A percentile compares a stretch with the other conserved stretches of the same genome.
Evolutionary conservation across 2,888 invertebrate genomes (phyloP).

Genomic region (Cheiracanthium punctorium): DNA sequence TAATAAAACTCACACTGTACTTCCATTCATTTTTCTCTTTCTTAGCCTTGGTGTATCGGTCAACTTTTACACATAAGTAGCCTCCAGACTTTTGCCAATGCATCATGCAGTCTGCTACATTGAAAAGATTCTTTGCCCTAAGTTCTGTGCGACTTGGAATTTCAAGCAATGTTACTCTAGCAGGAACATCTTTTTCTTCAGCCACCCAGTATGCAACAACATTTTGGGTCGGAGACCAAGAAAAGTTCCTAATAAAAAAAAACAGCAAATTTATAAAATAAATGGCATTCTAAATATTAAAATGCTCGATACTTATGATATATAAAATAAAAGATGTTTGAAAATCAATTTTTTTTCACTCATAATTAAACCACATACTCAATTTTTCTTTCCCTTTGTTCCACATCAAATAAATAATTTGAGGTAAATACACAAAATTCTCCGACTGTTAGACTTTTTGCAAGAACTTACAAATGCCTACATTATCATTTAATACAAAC

Average conservation of each 20-base stretch:
- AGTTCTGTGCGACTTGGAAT: slow-evolving; percentile 91
- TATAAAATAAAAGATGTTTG: no score
- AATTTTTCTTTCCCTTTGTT: no score
- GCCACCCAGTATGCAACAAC: slow-evolving; percentile 98
- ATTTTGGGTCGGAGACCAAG: slow-evolving; percentile 98
- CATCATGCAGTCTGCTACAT: slow-evolving; percentile 97
- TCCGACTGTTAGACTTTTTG: no score
- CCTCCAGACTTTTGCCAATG: slow-evolving; percentile 99
- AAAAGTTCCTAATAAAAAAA: slow-evolving; percentile 95
- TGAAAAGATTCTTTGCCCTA: slow-evolving; percentile 96
- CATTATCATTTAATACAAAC: no score
- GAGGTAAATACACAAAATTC: no score
- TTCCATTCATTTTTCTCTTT: slow-evolving; percentile 90
- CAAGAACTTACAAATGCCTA: no score
- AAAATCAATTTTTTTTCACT: no score
- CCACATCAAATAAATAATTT: no score
- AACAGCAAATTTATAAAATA: no score
- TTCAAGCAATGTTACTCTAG: slow-evolving; percentile 93
- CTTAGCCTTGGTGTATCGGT: slow-evolving; percentile 90
- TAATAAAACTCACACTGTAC: slow-evolving; percentile 83
- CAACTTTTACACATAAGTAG: slow-evolving; percentile 96
- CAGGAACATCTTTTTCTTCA: slow-evolving; percentile 94
- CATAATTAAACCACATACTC: no score
- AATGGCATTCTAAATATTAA: no score
- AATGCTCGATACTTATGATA: no score